A percentile compares a stretch with the other conserved stretches of the same genome.
Evolutionary conservation across 2,113 vertebrate species (phyloP).

Genomic region (Oreotragus oreotragus): DNA sequence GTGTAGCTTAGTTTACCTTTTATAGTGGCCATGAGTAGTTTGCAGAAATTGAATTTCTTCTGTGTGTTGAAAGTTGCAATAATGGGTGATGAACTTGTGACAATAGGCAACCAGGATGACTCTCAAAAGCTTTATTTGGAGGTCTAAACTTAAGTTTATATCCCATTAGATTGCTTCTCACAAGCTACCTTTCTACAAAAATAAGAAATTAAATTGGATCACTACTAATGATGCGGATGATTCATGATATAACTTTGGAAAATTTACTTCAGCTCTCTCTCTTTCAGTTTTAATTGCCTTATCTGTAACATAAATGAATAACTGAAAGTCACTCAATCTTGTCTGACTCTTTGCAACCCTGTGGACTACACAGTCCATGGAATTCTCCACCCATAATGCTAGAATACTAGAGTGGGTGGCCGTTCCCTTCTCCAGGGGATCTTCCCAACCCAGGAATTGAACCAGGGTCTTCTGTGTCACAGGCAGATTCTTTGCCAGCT

Average conservation of each 20-base stretch:
- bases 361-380: not conserved
- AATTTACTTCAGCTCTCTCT: not conserved
- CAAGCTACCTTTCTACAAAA: not conserved
- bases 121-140: not conserved
- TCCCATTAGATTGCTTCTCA: not conserved
- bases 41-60: not conserved
- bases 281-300: not conserved
- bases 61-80: not conserved
- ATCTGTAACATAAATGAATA: not conserved
- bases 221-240: not conserved
- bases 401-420: not conserved
- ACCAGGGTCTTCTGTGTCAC: not conserved
- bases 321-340: not conserved
- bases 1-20: not conserved
- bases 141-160: not conserved
- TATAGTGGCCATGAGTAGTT: not conserved
- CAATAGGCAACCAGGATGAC: not conserved
- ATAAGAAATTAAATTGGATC: not conserved
- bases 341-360: not conserved
- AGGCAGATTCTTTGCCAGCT: not conserved
- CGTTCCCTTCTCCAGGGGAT: not conserved
- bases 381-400: not conserved
- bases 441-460: not conserved
- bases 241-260: not conserved
- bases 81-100: not conserved